These are phyloP conservation scores for Agriopis leucophaearia DNA, from an alignment of 2,888 invertebrate species.

Conservation along the genomic window DNA sequence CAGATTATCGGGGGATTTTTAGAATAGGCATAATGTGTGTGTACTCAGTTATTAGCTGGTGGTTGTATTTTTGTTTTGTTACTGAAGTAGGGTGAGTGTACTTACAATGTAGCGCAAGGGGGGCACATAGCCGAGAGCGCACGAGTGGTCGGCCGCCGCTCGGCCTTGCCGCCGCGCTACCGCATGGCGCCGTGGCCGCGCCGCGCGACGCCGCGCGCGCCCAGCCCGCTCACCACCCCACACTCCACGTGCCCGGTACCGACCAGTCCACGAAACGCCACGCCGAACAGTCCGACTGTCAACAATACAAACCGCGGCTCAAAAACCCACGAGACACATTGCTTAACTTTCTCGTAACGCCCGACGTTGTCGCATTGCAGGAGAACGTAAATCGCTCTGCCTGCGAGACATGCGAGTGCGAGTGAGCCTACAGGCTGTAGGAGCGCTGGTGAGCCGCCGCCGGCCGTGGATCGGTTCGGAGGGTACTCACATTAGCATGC, in stretches of 20 bases:
- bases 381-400: slow-evolving; percentile 54
- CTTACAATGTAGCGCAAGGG: slow-evolving; percentile 84
- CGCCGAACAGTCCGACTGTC: slow-evolving; percentile 81
- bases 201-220: slow-evolving; percentile 71
- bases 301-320: slow-evolving; percentile 61
- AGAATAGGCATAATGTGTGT: too few species aligned
- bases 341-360: slow-evolving; percentile 41
- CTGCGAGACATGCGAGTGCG: slow-evolving; percentile 35
- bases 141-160: slow-evolving; percentile 77
- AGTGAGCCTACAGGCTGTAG: background rate
- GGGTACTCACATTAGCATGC: slow-evolving; percentile 85
- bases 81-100: slow-evolving; percentile 47
- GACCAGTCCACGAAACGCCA: slow-evolving; percentile 76
- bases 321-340: slow-evolving; percentile 30
- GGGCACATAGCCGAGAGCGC: slow-evolving; percentile 86
- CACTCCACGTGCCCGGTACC: slow-evolving; percentile 52
- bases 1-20: too few species aligned
- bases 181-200: slow-evolving; percentile 63
- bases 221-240: slow-evolving; percentile 58
- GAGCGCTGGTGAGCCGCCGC: slow-evolving; percentile 7
- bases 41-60: too few species aligned
- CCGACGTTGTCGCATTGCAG: slow-evolving; percentile 81
- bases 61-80: background rate
- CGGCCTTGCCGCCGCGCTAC: slow-evolving; percentile 75
- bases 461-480: slow-evolving; percentile 41